These are phyloP conservation scores for Sciurus carolinensis DNA, from an alignment of 2,797 vertebrate genomes.

Conservation along the genomic window DNA sequence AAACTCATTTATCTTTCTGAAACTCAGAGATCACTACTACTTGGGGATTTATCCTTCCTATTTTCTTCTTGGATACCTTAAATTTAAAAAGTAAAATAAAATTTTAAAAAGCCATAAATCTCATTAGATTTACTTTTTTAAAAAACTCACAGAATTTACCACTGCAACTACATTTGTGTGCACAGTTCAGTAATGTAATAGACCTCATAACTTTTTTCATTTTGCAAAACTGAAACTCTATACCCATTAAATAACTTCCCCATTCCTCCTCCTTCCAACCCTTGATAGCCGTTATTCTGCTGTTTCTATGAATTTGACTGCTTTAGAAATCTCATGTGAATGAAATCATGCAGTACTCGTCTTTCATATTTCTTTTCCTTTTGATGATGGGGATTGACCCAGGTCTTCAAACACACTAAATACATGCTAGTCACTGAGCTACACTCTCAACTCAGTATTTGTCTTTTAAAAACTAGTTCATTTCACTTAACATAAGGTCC, in stretches of 20 bases:
- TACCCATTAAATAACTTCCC: not conserved
- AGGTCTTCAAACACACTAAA: too few species aligned
- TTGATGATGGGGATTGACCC: too few species aligned
- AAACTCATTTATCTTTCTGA: not conserved
- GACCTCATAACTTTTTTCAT: not conserved
- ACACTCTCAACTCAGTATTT: too few species aligned
- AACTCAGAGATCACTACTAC: slow-evolving; percentile 21
- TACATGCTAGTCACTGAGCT: too few species aligned
- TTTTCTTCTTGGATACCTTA: slow-evolving; percentile 6
- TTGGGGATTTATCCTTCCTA: not conserved
- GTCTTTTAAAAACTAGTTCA: not conserved
- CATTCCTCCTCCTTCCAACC: not conserved
- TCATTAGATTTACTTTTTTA: not conserved
- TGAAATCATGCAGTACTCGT: not conserved
- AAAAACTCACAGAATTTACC: not conserved
- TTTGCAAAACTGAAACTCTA: slow-evolving; percentile 56
- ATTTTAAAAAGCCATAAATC: too few species aligned
- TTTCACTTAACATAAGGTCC: not conserved
- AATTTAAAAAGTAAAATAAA: not conserved
- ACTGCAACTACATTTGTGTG: not conserved
- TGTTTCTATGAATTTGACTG: slow-evolving; percentile 43
- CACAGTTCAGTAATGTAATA: not conserved
- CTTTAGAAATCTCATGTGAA: not conserved
- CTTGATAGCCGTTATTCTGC: not conserved
- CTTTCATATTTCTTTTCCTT: not conserved